phyloP scores from a whole-genome alignment of 2,113 vertebrate species.

The Peromyscus leucopus region DNA sequence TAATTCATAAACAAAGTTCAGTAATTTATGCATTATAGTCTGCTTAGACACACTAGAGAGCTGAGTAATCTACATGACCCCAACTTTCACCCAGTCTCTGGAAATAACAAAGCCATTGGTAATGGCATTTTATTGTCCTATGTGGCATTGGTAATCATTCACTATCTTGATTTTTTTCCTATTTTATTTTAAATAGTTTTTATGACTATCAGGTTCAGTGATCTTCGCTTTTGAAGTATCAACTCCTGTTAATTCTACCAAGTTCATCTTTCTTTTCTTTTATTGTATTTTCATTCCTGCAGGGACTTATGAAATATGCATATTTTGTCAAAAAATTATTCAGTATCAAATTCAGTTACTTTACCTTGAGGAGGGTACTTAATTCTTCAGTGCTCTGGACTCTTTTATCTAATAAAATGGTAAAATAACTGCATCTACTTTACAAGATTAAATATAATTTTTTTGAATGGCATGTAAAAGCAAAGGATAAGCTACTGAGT shows the following conservation, averaged over 20 bases:
- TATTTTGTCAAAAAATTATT: constrained; percentile 10
- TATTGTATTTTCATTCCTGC: not conserved
- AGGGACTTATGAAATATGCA: not conserved
- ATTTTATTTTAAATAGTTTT: constrained; percentile 2
- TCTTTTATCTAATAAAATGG: not conserved
- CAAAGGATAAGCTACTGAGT: not conserved
- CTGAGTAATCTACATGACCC: not conserved
- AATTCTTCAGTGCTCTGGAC: not conserved
- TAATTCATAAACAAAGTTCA: not conserved
- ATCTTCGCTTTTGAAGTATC: not conserved
- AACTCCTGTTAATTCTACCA: not conserved
- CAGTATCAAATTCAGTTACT: not conserved
- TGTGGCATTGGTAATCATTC: not conserved
- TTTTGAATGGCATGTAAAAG: not conserved
- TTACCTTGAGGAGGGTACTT: not conserved
- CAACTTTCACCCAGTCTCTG: not conserved
- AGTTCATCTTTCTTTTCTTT: not conserved
- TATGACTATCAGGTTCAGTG: not conserved
- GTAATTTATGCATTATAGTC: not conserved
- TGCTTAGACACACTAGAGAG: not conserved
- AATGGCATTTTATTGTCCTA: not conserved
- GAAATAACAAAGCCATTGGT: not conserved
- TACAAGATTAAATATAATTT: not conserved
- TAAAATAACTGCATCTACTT: not conserved
- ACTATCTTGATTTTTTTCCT: not conserved